A percentile compares a stretch with the other conserved stretches of the same genome.
Evolutionary conservation across 2,113 vertebrate genomes (phyloP).

Genomic region (Sterna hirundo): DNA sequence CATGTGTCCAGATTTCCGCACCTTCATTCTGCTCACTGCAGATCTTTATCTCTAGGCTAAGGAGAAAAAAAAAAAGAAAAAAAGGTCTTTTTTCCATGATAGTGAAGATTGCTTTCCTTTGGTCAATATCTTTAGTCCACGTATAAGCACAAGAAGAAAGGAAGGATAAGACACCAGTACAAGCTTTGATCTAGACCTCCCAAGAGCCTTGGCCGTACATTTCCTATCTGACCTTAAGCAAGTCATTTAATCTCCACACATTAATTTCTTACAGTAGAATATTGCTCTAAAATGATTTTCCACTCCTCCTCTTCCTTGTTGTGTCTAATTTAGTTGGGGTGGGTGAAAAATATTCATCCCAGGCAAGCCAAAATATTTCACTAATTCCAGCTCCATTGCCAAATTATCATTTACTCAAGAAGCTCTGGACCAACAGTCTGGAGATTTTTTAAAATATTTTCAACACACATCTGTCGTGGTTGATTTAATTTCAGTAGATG

Average conservation of each 20-base stretch:
- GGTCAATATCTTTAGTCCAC: neutral
- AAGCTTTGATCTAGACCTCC: neutral
- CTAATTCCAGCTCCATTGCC: neutral
- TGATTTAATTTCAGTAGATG: neutral
- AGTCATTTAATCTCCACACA: neutral
- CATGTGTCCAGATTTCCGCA: neutral
- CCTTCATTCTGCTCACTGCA: neutral
- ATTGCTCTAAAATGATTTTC: neutral
- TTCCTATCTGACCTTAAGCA: neutral
- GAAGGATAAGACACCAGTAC: neutral
- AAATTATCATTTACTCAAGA: neutral
- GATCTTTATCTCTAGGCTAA: neutral
- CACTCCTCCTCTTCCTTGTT: neutral
- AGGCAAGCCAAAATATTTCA: constrained; percentile 14
- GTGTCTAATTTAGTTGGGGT: neutral
- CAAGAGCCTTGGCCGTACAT: neutral
- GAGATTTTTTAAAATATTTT: neutral
- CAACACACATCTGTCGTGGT: neutral
- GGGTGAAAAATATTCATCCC: neutral
- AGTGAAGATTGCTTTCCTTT: neutral
- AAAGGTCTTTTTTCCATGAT: rapidly evolving
- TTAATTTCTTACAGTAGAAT: neutral
- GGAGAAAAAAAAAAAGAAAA: neutral
- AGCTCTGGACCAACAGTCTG: neutral
- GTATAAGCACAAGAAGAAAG: neutral